Conservation (phyloP, 2,888 invertebrate species). For the Rhagonycha fulva region DNA sequence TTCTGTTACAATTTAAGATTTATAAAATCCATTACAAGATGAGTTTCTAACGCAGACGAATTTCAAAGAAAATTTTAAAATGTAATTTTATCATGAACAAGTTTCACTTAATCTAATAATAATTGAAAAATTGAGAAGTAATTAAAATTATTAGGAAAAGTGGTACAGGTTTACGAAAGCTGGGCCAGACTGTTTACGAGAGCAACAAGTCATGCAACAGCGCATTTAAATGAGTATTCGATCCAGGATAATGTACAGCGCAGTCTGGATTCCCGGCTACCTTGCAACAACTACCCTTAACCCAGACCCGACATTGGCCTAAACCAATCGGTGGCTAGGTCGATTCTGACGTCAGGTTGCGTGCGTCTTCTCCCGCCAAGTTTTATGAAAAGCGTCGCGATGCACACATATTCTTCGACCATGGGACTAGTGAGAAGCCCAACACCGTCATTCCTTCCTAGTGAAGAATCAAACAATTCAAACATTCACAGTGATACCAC, state of each 20-base stretch:
- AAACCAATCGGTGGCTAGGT: conserved; percentile 58
- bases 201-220: conserved; percentile 27
- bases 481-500: conserved; percentile 30
- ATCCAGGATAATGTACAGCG: conserved; percentile 22
- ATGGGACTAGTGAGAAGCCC: conserved; percentile 40
- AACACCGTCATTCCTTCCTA: conserved; percentile 39
- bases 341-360: conserved; percentile 64
- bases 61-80: background rate
- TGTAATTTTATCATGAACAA: background rate
- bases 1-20: background rate
- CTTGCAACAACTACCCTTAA: conserved; percentile 50
- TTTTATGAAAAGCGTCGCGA: conserved; percentile 34
- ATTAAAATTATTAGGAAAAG: background rate
- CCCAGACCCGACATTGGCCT: conserved; percentile 52
- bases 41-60: background rate
- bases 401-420: conserved; percentile 35
- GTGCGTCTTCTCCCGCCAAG: conserved; percentile 43
- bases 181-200: conserved; percentile 4
- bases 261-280: conserved; percentile 39
- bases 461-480: conserved; percentile 42
- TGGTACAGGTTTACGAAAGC: background rate
- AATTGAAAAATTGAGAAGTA: background rate
- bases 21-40: background rate
- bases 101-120: background rate
- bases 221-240: conserved; percentile 23